Percentiles rank a stretch among this genome's conserved stretches.
Conservation (phyloP, 2,797 vertebrate species). For the Momotus momota region DNA sequence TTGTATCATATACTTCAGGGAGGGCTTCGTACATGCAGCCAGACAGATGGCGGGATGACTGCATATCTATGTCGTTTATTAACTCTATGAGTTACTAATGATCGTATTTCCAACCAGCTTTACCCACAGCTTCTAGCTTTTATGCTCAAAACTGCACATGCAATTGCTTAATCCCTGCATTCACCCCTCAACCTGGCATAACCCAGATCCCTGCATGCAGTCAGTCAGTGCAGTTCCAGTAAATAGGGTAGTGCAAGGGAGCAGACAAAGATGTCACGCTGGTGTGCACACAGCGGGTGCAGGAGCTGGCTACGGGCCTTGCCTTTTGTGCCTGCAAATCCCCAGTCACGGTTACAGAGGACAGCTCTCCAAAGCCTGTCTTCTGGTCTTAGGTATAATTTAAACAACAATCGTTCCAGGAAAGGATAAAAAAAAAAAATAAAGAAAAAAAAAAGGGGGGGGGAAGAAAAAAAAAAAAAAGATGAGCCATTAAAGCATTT, state of each 20-base stretch:
- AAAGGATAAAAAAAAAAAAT: too few relatives aligned
- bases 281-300: neutral
- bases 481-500: neutral
- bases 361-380: neutral
- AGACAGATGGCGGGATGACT: neutral
- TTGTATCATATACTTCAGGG: neutral
- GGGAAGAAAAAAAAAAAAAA: neutral
- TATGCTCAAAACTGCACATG: neutral
- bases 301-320: neutral
- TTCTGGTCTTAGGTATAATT: neutral
- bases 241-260: neutral
- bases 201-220: neutral
- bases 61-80: neutral
- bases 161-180: neutral
- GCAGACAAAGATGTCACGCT: neutral
- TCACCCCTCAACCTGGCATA: neutral
- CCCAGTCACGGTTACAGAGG: neutral
- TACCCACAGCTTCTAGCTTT: neutral
- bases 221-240: neutral
- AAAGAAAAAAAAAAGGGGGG: neutral
- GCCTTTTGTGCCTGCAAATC: neutral
- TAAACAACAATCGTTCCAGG: neutral
- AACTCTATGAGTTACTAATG: neutral
- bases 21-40: neutral
- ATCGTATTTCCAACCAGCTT: neutral